Conservation (phyloP, 2,113 vertebrate species). For the Entomyzon cyanotis region DNA sequence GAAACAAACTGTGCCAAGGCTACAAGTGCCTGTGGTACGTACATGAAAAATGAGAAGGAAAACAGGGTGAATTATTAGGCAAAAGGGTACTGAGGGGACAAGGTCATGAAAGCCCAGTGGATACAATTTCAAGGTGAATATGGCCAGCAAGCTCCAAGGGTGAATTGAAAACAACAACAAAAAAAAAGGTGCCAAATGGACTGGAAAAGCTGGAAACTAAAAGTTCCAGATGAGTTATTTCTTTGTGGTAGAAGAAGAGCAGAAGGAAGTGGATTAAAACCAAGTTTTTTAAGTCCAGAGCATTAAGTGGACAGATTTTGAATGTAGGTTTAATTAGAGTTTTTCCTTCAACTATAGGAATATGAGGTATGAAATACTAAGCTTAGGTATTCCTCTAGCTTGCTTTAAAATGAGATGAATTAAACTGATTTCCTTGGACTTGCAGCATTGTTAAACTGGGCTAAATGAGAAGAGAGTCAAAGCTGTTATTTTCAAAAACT, state of each 20-base stretch:
- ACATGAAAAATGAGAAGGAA: neutral
- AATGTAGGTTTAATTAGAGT: neutral
- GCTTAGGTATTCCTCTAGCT: neutral
- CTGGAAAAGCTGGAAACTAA: neutral
- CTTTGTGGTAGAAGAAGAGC: neutral
- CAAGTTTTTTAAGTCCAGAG: neutral
- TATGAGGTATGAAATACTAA: neutral
- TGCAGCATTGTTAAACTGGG: neutral
- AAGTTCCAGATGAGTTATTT: neutral
- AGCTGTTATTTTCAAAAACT: neutral
- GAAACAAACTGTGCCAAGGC: neutral
- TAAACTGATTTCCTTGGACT: neutral
- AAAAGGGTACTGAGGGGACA: neutral
- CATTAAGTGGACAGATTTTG: neutral
- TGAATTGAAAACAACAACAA: neutral
- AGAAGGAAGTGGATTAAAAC: neutral
- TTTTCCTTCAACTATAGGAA: neutral
- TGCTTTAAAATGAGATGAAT: neutral
- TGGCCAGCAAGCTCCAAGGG: neutral
- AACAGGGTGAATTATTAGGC: neutral
- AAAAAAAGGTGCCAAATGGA: neutral
- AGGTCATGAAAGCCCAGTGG: neutral
- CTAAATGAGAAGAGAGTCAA: neutral
- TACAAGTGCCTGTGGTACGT: neutral
- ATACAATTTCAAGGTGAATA: constrained; percentile 17